A percentile compares a stretch with the other conserved stretches of the same genome.
phyloP scores from a whole-genome alignment of 2,888 invertebrate genomes.

The Cartodere bifasciata region DNA sequence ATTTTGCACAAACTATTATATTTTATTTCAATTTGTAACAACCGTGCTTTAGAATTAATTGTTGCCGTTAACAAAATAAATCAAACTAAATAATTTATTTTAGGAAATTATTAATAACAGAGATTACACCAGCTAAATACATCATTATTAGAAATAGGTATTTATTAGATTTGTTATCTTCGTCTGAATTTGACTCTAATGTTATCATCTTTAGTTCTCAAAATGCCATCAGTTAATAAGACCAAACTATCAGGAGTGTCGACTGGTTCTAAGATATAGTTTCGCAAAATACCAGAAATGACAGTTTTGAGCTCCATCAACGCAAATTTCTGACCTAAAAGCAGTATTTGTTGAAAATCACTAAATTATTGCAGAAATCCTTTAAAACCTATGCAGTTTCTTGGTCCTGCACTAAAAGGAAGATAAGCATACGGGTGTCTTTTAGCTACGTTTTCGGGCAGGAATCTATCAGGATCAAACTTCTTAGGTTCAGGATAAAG shows the following conservation, averaged over 20 bases:
- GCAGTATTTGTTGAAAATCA: too few relatives aligned
- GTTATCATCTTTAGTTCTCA: slow-evolving; percentile 13
- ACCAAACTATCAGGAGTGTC: slow-evolving; percentile 15
- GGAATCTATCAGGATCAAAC: slow-evolving; percentile 60
- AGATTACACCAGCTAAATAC: too few relatives aligned
- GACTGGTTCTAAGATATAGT: slow-evolving; percentile 16
- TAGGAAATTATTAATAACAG: too few relatives aligned
- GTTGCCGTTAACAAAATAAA: too few relatives aligned
- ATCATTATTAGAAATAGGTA: too few relatives aligned
- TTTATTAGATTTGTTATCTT: too few relatives aligned
- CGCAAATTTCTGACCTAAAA: slow-evolving; percentile 21
- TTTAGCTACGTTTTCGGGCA: slow-evolving; percentile 40
- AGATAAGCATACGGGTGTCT: slow-evolving; percentile 52
- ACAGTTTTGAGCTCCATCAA: slow-evolving; percentile 19
- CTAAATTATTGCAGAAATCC: too few relatives aligned
- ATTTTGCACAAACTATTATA: too few relatives aligned
- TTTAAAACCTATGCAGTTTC: slow-evolving; percentile 51
- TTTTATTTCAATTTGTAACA: too few relatives aligned
- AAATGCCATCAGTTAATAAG: slow-evolving; percentile 13
- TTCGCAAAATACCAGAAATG: slow-evolving; percentile 16
- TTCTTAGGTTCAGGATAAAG: slow-evolving; percentile 50
- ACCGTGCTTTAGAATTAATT: too few relatives aligned
- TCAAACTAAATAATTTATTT: too few relatives aligned
- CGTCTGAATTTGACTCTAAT: slow-evolving; percentile 10
- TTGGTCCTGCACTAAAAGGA: slow-evolving; percentile 55